Conservation (phyloP, 2,888 invertebrate genomes). For the Cephonodes hylas region DNA sequence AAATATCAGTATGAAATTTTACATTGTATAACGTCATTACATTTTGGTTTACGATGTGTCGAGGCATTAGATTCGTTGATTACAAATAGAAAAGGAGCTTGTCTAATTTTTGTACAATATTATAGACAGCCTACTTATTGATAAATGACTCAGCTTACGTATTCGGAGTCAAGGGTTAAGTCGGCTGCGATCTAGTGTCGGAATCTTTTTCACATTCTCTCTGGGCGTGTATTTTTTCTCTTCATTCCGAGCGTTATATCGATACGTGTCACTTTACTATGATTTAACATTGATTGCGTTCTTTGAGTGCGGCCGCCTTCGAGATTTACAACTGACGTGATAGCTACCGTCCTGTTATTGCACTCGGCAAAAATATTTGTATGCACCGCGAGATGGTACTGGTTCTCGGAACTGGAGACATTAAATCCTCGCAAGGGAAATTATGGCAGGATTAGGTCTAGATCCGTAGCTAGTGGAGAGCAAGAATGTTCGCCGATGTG, state of each 20-base stretch:
- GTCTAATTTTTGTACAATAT: slow-evolving; percentile 27
- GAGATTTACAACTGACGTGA: slow-evolving; percentile 67
- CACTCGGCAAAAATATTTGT: slow-evolving; percentile 45
- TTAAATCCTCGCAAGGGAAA: slow-evolving; percentile 45
- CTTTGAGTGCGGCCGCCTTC: slow-evolving; percentile 58
- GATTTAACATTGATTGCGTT: slow-evolving; percentile 72
- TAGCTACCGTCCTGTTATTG: slow-evolving; percentile 53
- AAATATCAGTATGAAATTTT: no score
- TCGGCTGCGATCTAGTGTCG: slow-evolving; percentile 65
- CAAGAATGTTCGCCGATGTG: slow-evolving; percentile 27
- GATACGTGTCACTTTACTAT: slow-evolving; percentile 63
- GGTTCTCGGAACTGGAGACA: slow-evolving; percentile 49
- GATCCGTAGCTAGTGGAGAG: slow-evolving; percentile 25
- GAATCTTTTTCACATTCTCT: slow-evolving; percentile 61
- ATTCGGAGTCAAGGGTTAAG: slow-evolving; percentile 71
- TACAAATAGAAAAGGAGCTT: not conserved
- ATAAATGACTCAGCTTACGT: slow-evolving; percentile 74
- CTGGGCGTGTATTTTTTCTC: slow-evolving; percentile 51
- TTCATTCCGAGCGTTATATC: slow-evolving; percentile 41
- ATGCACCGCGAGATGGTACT: slow-evolving; percentile 33
- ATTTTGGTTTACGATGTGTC: slow-evolving; percentile 18
- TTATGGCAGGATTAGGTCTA: slow-evolving; percentile 53
- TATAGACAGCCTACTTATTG: slow-evolving; percentile 63
- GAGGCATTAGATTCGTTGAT: not conserved
- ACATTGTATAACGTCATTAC: not conserved